A percentile compares a stretch with the other conserved stretches of the same genome.
phyloP scores from a whole-genome alignment of 1,140 invertebrate species.

The Galleria mellonella region DNA sequence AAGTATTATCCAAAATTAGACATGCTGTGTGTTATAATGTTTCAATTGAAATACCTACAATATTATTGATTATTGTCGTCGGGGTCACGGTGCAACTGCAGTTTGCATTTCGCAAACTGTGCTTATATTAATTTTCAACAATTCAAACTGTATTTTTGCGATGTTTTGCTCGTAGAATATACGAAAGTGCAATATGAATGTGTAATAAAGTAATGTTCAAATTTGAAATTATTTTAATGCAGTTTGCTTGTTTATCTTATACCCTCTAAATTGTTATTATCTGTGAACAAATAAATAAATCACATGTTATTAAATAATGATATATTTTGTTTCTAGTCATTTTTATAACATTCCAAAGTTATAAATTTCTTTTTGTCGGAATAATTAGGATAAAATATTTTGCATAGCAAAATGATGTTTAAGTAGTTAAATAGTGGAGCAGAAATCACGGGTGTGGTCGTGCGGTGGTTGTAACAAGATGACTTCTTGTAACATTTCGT shows the following conservation, averaged over 20 bases:
- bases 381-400: constrained; percentile 62
- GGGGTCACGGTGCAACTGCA: constrained; percentile 6
- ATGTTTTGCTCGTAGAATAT: background rate
- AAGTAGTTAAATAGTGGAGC: constrained; percentile 46
- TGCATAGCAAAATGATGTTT: constrained; percentile 70
- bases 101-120: too few species aligned
- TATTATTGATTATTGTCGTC: constrained; percentile 36
- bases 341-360: constrained; percentile 66
- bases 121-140: too few species aligned
- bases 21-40: constrained; percentile 67
- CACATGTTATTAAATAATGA: constrained; percentile 31
- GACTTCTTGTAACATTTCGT: constrained; percentile 31
- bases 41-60: constrained; percentile 42
- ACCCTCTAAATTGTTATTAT: constrained; percentile 11
- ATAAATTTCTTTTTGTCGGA: constrained; percentile 47
- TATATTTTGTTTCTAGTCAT: constrained; percentile 65
- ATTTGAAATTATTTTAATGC: too few species aligned
- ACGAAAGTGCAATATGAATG: too few species aligned
- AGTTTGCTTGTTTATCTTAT: constrained; percentile 3
- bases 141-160: background rate
- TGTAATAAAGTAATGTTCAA: too few species aligned
- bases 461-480: constrained; percentile 33
- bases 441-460: constrained; percentile 29
- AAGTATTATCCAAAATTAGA: constrained; percentile 71
- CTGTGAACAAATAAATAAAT: constrained; percentile 35